phyloP scores from a whole-genome alignment of 2,888 invertebrate species.

The Leptogaster cylindrica region DNA sequence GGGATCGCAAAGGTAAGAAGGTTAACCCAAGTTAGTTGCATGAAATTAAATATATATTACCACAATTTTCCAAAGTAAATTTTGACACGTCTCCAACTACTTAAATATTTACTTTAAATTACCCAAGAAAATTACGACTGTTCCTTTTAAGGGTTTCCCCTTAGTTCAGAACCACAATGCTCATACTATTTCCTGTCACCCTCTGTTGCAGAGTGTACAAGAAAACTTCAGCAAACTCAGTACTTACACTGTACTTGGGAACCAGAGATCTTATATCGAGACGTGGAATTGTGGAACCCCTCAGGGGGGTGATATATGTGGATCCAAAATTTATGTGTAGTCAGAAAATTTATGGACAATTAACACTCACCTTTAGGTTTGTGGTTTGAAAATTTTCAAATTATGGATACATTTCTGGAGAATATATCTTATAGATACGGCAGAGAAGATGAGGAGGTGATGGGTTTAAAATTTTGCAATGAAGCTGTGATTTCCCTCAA shows the following conservation, averaged over 20 bases:
- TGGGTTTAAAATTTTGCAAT: constrained; percentile 95
- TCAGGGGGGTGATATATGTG: constrained; percentile 87
- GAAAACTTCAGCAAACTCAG: constrained; percentile 83
- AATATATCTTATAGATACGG: constrained; percentile 71
- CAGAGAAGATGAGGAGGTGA: constrained; percentile 93
- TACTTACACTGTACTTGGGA: constrained; percentile 78
- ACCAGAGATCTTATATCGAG: constrained; percentile 78
- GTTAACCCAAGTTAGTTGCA: not conserved
- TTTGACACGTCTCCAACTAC: not conserved
- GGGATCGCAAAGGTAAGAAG: constrained; percentile 29
- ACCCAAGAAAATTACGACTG: not conserved
- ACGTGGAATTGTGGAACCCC: constrained; percentile 73
- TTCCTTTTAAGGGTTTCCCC: too few species aligned
- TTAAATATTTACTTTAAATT: constrained; percentile 17
- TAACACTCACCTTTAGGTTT: constrained; percentile 86
- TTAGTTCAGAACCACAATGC: too few species aligned
- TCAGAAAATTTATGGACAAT: constrained; percentile 79
- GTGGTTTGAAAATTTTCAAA: not conserved
- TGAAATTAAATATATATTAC: constrained; percentile 5
- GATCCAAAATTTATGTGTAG: constrained; percentile 71
- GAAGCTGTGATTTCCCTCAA: constrained; percentile 89
- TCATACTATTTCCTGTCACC: not conserved
- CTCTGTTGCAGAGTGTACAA: constrained; percentile 71
- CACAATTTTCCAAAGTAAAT: not conserved
- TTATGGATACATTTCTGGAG: not conserved